Conservation (phyloP, 2,888 invertebrate species). For the Polydrusus cervinus region DNA sequence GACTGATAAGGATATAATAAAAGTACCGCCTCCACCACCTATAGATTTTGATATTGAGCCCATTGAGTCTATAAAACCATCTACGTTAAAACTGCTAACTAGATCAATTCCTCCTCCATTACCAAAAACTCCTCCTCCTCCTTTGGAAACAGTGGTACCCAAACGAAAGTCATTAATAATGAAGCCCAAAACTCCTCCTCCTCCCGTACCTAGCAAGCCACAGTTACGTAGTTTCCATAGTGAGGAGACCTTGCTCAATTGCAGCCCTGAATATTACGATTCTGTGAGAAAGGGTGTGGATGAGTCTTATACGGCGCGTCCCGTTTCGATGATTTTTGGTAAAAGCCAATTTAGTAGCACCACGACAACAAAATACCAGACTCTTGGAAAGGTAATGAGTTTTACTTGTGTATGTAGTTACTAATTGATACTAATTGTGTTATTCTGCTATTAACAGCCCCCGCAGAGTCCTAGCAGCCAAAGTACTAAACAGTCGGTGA, state of each 20-base stretch:
- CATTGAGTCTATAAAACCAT: conserved; percentile 5
- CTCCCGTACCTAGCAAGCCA: conserved; percentile 57
- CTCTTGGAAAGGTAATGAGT: conserved; percentile 38
- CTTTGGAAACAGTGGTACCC: conserved; percentile 46
- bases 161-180: conserved; percentile 31
- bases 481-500: conserved; percentile 89
- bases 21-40: conserved; percentile 60
- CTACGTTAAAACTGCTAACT: conserved; percentile 6
- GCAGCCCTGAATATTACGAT: conserved; percentile 39
- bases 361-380: conserved; percentile 19
- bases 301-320: conserved; percentile 18
- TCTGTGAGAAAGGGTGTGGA: conserved; percentile 41
- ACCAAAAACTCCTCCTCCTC: conserved; percentile 56
- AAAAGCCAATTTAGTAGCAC: conserved; percentile 33
- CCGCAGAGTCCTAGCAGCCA: conserved; percentile 82
- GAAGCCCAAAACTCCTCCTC: conserved; percentile 57
- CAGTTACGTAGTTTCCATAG: conserved; percentile 56
- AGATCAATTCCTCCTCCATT: conserved; percentile 58
- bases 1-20: conserved; percentile 57
- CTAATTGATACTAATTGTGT: conserved; percentile 49
- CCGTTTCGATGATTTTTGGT: conserved; percentile 28
- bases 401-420: conserved; percentile 12
- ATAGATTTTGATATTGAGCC: conserved; percentile 51
- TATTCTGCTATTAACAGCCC: conserved; percentile 62
- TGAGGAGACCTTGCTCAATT: conserved; percentile 59